A percentile compares a stretch with the other conserved stretches of the same genome.
Evolutionary conservation across 2,888 invertebrate genomes (phyloP).

Genomic region (Theretra japonica): DNA sequence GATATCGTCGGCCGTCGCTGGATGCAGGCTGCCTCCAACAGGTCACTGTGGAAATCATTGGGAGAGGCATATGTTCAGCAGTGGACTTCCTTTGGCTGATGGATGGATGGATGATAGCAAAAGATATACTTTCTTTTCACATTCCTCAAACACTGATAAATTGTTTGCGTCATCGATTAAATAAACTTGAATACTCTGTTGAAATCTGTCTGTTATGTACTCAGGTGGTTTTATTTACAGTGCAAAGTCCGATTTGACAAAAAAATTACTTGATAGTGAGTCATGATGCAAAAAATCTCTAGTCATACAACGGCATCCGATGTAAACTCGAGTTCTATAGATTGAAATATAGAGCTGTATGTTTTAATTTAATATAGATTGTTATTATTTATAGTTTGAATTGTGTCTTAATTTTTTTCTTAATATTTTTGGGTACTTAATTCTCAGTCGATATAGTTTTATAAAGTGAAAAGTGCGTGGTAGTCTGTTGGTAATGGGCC

Average conservation of each 20-base stretch:
- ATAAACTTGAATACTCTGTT: background rate
- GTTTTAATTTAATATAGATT: background rate
- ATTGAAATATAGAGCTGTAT: too few species aligned
- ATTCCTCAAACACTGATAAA: too few species aligned
- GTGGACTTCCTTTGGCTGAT: too few species aligned
- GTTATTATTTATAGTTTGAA: background rate
- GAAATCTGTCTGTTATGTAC: background rate
- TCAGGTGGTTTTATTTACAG: constrained; percentile 15
- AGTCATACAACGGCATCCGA: constrained; percentile 4
- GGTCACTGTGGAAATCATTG: too few species aligned
- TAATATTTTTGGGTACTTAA: background rate
- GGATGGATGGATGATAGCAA: too few species aligned
- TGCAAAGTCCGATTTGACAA: constrained; percentile 6
- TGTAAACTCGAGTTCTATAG: background rate
- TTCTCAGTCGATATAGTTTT: background rate
- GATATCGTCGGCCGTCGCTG: too few species aligned
- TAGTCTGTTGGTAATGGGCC: too few species aligned
- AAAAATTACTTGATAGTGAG: background rate
- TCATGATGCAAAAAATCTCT: constrained; percentile 14
- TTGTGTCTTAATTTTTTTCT: background rate
- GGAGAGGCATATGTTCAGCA: too few species aligned
- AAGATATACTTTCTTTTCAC: too few species aligned
- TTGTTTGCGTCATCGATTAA: too few species aligned
- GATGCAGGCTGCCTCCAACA: too few species aligned
- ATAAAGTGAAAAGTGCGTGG: too few species aligned